These are phyloP conservation scores for Psammodynastes pulverulentus DNA, from an alignment of 2,113 vertebrate genomes.

Conservation along the genomic window DNA sequence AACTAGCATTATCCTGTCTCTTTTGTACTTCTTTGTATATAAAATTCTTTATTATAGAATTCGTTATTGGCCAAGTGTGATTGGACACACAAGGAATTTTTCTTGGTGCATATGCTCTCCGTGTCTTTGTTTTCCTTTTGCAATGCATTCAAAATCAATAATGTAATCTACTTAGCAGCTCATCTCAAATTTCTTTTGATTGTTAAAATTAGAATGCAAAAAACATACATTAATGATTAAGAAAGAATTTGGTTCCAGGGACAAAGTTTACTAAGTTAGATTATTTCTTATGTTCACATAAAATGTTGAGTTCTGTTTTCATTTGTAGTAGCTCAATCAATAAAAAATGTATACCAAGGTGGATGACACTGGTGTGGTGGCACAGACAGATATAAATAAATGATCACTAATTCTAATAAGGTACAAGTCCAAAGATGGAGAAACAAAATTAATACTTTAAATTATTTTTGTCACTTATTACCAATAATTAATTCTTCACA, in stretches of 20 bases:
- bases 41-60: too few species aligned
- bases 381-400: constrained; percentile 38
- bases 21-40: constrained; percentile 42
- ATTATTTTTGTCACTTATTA: constrained; percentile 42
- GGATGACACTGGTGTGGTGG: not conserved
- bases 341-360: constrained; percentile 35
- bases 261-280: constrained; percentile 57
- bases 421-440: not conserved
- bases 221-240: constrained; percentile 19
- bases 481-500: not conserved
- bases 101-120: too few species aligned
- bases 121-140: not conserved
- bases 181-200: constrained; percentile 28
- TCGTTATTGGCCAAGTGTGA: too few species aligned
- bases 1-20: constrained; percentile 3
- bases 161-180: constrained; percentile 38
- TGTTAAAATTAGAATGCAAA: constrained; percentile 45
- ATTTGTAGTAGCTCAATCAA: constrained; percentile 38
- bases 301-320: constrained; percentile 32
- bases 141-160: constrained; percentile 29
- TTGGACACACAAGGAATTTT: too few species aligned
- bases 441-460: not conserved
- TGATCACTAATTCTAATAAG: constrained; percentile 59
- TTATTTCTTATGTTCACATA: constrained; percentile 32
- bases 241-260: not conserved